Base-by-base conservation (phyloP, 2,797 vertebrate genomes). In the Eulemur mongoz region DNA sequence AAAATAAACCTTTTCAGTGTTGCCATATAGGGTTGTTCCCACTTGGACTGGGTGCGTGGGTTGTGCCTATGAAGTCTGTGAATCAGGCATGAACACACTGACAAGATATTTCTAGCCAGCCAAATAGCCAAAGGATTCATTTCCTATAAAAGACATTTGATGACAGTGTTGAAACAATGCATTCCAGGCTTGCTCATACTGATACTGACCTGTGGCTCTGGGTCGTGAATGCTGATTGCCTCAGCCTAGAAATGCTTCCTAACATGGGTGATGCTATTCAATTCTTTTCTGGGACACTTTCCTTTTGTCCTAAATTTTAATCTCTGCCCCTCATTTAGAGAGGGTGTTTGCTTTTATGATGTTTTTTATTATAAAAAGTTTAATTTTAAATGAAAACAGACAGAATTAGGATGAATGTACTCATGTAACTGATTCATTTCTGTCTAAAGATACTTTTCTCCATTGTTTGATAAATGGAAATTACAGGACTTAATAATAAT, bases 61-160 rank as follows among this genome's bases (percentile, higher is more conserved):
- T 72, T 88, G 82, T 89, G 91, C 69, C 88, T 75, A 38, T 7
- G 40, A 94, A 96, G 87, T 78, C 54, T 54, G 38, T 97, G 96
- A 97, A 54, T 97, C 95, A 95, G 93, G 35, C 20, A 0, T 94
- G 85, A 96, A 84, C 86, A 93, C 90, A 48, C 14, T 82, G 81
- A 84, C 84, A 48, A 63, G 92, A 45, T 57, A 38, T 90, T 97
- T 96, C 89, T 63, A 82, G 70, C 45, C 69, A 65, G 65, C 30
- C 92, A 86, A 43, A 94, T 80, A 89, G 52, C 67, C 30, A 65
- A 78, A 97, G 82, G 83, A 92, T 70, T 97, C 89, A 95, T 50
- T 86, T 94, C 79, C 93, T 92, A 67, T 45, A 78, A 92, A 91
- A 93, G 92, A 40, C 52, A 45, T 72, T 79, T 93, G 89, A 92